These are phyloP conservation scores for Seriola aureovittata DNA, from an alignment of 2,113 vertebrate species.

Conservation along the genomic window DNA sequence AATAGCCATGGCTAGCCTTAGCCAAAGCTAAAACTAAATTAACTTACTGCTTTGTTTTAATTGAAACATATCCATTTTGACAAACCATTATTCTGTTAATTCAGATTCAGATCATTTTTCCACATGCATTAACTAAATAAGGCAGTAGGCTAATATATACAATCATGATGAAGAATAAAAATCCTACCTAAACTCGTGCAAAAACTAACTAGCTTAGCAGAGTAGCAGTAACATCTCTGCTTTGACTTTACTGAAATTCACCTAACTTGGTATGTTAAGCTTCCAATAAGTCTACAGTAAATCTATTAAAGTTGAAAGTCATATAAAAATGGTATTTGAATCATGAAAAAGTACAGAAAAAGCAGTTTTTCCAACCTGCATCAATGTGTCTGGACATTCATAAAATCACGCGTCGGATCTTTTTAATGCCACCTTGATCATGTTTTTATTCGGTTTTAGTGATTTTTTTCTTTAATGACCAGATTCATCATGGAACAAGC, in stretches of 20 bases:
- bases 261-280: no score
- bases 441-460: background rate
- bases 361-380: background rate
- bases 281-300: background rate
- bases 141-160: background rate
- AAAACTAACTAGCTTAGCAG: background rate
- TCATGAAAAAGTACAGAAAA: background rate
- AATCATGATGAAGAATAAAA: background rate
- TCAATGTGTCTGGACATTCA: background rate
- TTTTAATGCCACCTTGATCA: background rate
- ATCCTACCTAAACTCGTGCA: no score
- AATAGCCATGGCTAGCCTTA: background rate
- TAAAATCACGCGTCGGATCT: background rate
- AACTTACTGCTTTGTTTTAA: background rate
- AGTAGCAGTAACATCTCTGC: background rate
- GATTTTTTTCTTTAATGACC: slow-evolving; percentile 6
- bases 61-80: background rate
- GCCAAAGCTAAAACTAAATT: background rate
- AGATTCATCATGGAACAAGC: slow-evolving; percentile 7
- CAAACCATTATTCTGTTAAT: no score
- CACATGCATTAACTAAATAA: background rate
- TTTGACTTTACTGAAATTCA: background rate
- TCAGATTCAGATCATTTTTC: no score
- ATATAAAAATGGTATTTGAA: background rate
- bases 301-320: background rate